Evolutionary conservation across 2,113 vertebrate species (phyloP).

Genomic region (Paramormyrops kingsleyae): DNA sequence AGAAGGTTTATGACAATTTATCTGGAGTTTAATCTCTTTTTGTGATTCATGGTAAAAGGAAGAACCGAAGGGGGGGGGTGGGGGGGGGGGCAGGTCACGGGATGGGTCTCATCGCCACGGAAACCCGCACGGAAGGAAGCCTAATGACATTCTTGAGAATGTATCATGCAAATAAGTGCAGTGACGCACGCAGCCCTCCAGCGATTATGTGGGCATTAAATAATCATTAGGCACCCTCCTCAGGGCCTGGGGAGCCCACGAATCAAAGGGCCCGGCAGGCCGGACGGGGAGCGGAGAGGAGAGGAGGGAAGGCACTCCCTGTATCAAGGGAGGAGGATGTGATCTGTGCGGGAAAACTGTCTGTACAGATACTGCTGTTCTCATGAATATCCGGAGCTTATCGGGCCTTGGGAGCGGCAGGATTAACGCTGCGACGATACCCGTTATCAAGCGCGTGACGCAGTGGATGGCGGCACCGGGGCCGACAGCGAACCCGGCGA

Average conservation of each 20-base stretch:
- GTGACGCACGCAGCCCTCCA: conserved; percentile 36
- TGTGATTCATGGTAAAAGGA: not conserved
- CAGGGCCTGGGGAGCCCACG: conserved; percentile 30
- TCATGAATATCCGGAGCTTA: conserved; percentile 26
- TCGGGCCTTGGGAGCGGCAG: conserved; percentile 8
- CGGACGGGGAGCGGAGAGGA: not conserved
- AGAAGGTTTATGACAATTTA: not conserved
- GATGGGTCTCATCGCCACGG: not conserved
- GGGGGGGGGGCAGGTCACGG: not conserved
- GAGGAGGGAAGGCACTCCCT: not conserved
- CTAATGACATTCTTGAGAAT: conserved; percentile 27
- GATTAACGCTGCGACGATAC: conserved; percentile 24
- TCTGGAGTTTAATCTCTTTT: not conserved
- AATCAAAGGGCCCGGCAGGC: conserved; percentile 26
- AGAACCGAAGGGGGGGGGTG: not conserved
- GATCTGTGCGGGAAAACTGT: conserved; percentile 32
- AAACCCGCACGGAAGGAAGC: not conserved
- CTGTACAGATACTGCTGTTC: conserved; percentile 14
- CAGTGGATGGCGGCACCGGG: not conserved
- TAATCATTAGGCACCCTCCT: conserved; percentile 40
- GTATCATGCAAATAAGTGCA: conserved; percentile 40
- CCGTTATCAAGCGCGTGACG: not conserved
- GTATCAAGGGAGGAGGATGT: conserved; percentile 13
- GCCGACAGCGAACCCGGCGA: not conserved
- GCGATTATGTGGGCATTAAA: conserved; percentile 46